Base-by-base conservation (phyloP, 2,797 vertebrate genomes). In the Pseudotriccus pelzelni region DNA sequence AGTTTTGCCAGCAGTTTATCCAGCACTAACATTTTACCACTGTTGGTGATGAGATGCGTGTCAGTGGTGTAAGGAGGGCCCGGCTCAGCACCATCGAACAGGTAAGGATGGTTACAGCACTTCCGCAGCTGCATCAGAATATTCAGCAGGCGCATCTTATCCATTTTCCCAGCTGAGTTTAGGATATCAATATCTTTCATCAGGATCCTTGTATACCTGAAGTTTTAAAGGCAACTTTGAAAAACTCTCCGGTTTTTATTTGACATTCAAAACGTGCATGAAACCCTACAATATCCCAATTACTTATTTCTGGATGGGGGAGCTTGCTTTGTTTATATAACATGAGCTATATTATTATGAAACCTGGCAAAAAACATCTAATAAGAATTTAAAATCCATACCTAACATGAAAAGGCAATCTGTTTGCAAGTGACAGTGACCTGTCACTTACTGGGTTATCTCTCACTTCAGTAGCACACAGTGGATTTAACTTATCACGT, bases 161-260 rank as follows among this genome's bases (percentile, higher is more conserved):
- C 98, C 98, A 98, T 98, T 66, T 98, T 98, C 53, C 98, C 98
- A 87, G 98, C 96, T 44, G 98, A 98, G 85, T 98, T 98, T 84
- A 98, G 97, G 96, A 98, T 97, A 78, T 98, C 98, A 12, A 98
- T 98, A 85, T 98, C 98, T 92, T 98, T 98, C 98, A 98, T 98
- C 93, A 98, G 95, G 72, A 98, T 98, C 96, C 97, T 98, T 59
- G 98, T 98, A 68, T 98, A 98, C 98, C 98, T 98, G 90, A 94
- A 95, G 59, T 73, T 76, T 93, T 32, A 87, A 64, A 62, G 34
- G 46, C 50, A 73, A 41, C 82, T 94, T 63, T 83, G 27, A 95
- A 76, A 5, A 86, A 75, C 32, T 28, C 20, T 20, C 19, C 3
- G 2, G 5, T 10, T 75, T 82, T 74, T 24, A 86, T 20, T 36